Evolutionary conservation across 2,797 vertebrate species (phyloP), one percentile per base, ranked within the genome.

Genomic region (Morus bassanus): DNA sequence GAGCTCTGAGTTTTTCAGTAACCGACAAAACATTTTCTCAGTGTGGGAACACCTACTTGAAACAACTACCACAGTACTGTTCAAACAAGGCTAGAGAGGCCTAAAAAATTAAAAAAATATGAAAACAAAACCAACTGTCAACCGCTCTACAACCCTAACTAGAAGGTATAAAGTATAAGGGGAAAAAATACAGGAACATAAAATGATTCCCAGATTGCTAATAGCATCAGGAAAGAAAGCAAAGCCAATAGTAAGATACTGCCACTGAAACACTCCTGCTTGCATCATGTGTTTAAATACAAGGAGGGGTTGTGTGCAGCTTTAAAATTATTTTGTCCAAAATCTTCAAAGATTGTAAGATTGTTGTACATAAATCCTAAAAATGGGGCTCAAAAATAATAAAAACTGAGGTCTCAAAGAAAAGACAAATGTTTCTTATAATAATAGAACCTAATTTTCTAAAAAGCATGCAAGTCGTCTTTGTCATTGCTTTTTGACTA

Each of bases 111-210:
- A 18, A 2, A 35, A 87, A 87, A 74, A 54, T 6, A 74, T 2
- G 7, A 65, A 78, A 65, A 78, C 2, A 78, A 65, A 84, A 35
- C 4, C 37, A 57, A 57, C 31, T 68, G 53, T 9, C 45, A 54
- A 1, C 33, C 1, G 7, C 46, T 59, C 35, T 33, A 37, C 48
- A 63, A 51, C 33, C 39, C 41, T 37, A 56, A n/a, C 28, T 8
- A 54, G 35, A 51, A 65, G 31, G 10, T 57, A 17, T 10, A 5
- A 85, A 50, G 31, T 37, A 16, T 16, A 46, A 41, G 7, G 33
- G 18, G 51, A 85, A 67, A 51, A 41, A 79, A 39, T 4, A 31
- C 0, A 0, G 0, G 25, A 89, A 50, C 5, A 17, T 14, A 30
- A 31, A 28, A 33, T 19, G 63, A 46, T 37, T 59, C 48, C 88